phyloP scores from a whole-genome alignment of 2,797 vertebrate genomes.

The Sebastes reedi region DNA sequence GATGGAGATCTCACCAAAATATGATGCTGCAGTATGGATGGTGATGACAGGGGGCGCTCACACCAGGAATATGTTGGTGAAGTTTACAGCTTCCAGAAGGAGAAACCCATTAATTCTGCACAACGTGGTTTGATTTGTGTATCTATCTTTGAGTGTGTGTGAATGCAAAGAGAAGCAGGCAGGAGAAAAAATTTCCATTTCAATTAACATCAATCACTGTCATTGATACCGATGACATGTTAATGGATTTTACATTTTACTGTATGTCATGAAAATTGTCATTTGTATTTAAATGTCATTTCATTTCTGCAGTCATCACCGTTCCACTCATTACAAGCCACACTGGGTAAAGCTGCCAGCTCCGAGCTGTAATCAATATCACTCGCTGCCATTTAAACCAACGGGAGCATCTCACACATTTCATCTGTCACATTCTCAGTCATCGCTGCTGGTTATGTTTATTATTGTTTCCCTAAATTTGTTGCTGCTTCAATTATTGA shows the following conservation, averaged over 20 bases:
- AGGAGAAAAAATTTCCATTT: neutral
- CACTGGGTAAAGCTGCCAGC: conserved; percentile 10
- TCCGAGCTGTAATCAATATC: conserved; percentile 26
- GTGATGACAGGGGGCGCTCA: neutral
- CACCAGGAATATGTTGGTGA: neutral
- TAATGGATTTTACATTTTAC: conserved; percentile 12
- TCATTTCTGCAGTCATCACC: conserved; percentile 9
- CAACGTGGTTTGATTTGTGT: neutral
- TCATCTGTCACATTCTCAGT: neutral
- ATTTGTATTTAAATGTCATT: conserved; percentile 40
- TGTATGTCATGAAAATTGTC: conserved; percentile 20
- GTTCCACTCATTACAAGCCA: conserved; percentile 9
- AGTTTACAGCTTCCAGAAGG: neutral
- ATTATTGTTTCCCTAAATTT: neutral
- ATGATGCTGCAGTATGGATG: too few species aligned
- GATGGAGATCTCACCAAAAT: neutral
- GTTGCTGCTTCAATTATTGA: neutral
- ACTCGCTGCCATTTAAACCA: neutral
- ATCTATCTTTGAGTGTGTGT: neutral
- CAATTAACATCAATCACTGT: conserved; percentile 49
- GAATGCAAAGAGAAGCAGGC: neutral
- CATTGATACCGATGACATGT: neutral
- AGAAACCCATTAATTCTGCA: neutral
- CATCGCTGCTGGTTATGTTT: neutral
- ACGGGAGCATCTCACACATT: neutral